These are phyloP conservation scores for Drosophila aff. DNA, from an alignment of 1,140 invertebrate species.

Conservation along the genomic window DNA sequence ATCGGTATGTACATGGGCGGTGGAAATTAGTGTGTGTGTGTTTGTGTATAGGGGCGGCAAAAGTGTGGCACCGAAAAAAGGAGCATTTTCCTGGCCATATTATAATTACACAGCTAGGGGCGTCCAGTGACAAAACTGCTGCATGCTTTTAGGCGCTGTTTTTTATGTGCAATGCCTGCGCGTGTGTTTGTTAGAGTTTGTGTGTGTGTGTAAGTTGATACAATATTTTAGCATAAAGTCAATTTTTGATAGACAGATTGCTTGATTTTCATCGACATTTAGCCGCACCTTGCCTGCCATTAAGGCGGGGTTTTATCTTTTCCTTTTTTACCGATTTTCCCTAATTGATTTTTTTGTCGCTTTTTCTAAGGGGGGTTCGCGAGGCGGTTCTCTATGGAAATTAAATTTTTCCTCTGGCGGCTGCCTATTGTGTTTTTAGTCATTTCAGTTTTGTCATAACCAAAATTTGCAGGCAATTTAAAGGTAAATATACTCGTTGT, in stretches of 20 bases:
- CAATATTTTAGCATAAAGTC: slow-evolving; percentile 48
- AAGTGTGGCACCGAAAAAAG: slow-evolving; percentile 18
- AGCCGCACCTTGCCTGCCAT: slow-evolving; percentile 41
- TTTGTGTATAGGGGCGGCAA: neutral
- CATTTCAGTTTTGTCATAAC: slow-evolving; percentile 13
- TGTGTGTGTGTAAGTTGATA: slow-evolving; percentile 9
- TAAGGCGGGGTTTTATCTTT: slow-evolving; percentile 7
- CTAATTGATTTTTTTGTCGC: slow-evolving; percentile 41
- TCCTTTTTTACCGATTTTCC: slow-evolving; percentile 2
- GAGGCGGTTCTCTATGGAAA: neutral
- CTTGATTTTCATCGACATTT: slow-evolving; percentile 48
- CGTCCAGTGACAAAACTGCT: slow-evolving; percentile 31
- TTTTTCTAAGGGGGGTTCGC: neutral
- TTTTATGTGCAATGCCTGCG: slow-evolving; percentile 5
- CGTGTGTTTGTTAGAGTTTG: neutral
- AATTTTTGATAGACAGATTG: slow-evolving; percentile 46
- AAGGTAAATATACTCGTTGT: neutral
- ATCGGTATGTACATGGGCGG: slow-evolving; percentile 54
- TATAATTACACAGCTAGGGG: slow-evolving; percentile 68
- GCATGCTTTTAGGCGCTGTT: slow-evolving; percentile 57
- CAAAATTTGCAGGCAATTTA: neutral
- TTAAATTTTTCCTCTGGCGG: slow-evolving; percentile 6
- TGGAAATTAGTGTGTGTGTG: slow-evolving; percentile 28
- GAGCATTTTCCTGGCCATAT: slow-evolving; percentile 61
- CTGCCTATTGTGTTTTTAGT: slow-evolving; percentile 37